Evolutionary conservation across 1,140 invertebrate genomes (phyloP).

Genomic region (Nautilus pompilius): DNA sequence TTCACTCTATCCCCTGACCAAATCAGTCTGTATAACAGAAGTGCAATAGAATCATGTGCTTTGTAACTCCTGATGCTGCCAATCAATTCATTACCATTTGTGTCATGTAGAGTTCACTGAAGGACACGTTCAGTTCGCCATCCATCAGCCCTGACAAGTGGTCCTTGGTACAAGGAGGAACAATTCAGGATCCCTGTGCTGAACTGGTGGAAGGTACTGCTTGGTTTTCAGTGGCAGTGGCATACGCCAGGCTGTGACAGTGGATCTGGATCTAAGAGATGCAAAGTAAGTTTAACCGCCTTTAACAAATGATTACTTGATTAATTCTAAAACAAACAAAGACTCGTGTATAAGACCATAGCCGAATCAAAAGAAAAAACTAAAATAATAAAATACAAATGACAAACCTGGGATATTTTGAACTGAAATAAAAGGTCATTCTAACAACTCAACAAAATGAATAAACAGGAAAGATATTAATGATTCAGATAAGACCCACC

Average conservation of each 20-base stretch:
- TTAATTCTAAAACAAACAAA: too few species aligned
- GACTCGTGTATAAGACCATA: too few species aligned
- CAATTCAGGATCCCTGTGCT: slow-evolving; percentile 36
- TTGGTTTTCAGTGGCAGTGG: slow-evolving; percentile 49
- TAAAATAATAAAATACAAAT: background rate
- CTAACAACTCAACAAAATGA: too few species aligned
- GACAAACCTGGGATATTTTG: background rate
- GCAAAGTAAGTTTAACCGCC: slow-evolving; percentile 33
- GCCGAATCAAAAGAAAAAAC: background rate
- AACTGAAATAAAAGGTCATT: too few species aligned
- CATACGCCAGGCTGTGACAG: slow-evolving; percentile 41
- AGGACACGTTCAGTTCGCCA: slow-evolving; percentile 46
- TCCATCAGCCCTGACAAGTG: slow-evolving; percentile 40
- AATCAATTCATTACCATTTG: too few species aligned
- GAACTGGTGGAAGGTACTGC: slow-evolving; percentile 42
- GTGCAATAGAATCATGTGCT: too few species aligned
- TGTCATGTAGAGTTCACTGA: slow-evolving; percentile 15
- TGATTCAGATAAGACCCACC: too few species aligned
- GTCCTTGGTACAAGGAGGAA: slow-evolving; percentile 46
- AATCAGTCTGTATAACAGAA: too few species aligned
- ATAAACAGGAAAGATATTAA: too few species aligned
- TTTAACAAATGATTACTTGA: background rate
- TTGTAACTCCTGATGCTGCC: too few species aligned
- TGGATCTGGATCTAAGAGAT: slow-evolving; percentile 51
- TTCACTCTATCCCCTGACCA: too few species aligned